Conservation (phyloP, 2,113 vertebrate species). For the Sturnus vulgaris region DNA sequence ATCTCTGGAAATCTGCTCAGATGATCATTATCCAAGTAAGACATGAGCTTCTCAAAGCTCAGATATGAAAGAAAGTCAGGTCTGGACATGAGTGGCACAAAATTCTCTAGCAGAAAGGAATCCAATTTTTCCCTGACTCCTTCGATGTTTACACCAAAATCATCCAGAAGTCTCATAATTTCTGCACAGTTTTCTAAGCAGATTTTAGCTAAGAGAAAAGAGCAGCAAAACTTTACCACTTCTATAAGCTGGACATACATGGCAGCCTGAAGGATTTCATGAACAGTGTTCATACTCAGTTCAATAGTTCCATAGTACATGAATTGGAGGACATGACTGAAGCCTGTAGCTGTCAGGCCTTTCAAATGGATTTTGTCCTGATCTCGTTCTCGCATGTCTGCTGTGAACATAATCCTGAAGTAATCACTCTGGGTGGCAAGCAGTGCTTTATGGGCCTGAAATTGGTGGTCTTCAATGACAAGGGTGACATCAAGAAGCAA, state of each 20-base stretch:
- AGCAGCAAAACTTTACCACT: slow-evolving; percentile 99
- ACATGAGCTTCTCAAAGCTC: slow-evolving; percentile 96
- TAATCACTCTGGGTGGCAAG: slow-evolving; percentile 99
- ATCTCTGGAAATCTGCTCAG: slow-evolving; percentile 97
- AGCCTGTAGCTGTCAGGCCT: slow-evolving; percentile 95
- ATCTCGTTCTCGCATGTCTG: slow-evolving; percentile 97
- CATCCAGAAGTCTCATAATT: slow-evolving; percentile 98
- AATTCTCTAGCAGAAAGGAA: slow-evolving; percentile 94
- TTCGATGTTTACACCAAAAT: slow-evolving; percentile 97
- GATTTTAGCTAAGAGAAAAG: slow-evolving; percentile 97
- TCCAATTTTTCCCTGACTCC: slow-evolving; percentile 97
- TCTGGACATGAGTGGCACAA: slow-evolving; percentile 96
- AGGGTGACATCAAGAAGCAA: slow-evolving; percentile 97
- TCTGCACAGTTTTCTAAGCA: slow-evolving; percentile 98
- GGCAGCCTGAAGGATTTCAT: slow-evolving; percentile 97
- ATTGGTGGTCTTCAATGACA: slow-evolving; percentile 97
- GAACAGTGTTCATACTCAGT: slow-evolving; percentile 97
- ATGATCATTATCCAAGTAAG: slow-evolving; percentile 92
- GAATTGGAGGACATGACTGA: slow-evolving; percentile 95
- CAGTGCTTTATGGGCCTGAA: slow-evolving; percentile 98
- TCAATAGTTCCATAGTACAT: slow-evolving; percentile 99
- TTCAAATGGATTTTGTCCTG: slow-evolving; percentile 99
- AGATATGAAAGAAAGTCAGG: slow-evolving; percentile 97
- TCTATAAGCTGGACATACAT: slow-evolving; percentile 99
- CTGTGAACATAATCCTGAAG: slow-evolving; percentile 99